Evolutionary conservation across 2,888 invertebrate species (phyloP), one percentile per base, ranked within the genome.

Genomic region (Synergus japonicus): DNA sequence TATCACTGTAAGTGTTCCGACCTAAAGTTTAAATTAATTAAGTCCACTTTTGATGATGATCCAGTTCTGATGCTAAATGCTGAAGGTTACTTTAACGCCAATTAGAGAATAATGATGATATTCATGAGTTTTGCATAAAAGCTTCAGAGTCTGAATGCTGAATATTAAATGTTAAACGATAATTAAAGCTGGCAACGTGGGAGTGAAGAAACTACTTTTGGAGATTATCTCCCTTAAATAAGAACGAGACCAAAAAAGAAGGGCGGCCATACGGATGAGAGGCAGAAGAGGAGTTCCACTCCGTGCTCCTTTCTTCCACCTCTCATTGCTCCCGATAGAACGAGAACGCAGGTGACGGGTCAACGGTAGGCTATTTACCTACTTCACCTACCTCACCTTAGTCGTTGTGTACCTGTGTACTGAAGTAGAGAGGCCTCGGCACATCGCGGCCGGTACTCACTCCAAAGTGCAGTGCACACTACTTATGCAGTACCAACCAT

Each of bases 361-460:
- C 91, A 91, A 88, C 90, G 89, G 89, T 90, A 92, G 89, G 91
- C 91, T 91, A 91, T 91, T 92, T 91, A 91, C 91, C 91, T 91
- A 92, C 91, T 92, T 92, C 89, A 88, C 88, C 87, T 88, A 88
- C 90, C 89, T 89, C 88, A 86, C 85, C 87, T 85, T 54, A 54
- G 29, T 73, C 73, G 49, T 54, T 73, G 49, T 49, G 54, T 49
- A 44, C 29, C 73, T 73, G 73, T 73, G 73, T 54, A 54, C 54
- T 73, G 49, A 54, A 49, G 69, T 69, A 69, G 69, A 73, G 69
- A 73, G 73, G 73, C 73, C 49, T 73, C 49, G 73, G 49, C 37
- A 73, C 41, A 54, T 73, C 73, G 73, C 73, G 73, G 73, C 73
- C 54, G 41, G 37, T 54, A 54, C 73, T 73, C 49, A 49, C 69